These are phyloP conservation scores for Calameuta filiformis DNA, from an alignment of 2,888 invertebrate genomes.

Conservation along the genomic window DNA sequence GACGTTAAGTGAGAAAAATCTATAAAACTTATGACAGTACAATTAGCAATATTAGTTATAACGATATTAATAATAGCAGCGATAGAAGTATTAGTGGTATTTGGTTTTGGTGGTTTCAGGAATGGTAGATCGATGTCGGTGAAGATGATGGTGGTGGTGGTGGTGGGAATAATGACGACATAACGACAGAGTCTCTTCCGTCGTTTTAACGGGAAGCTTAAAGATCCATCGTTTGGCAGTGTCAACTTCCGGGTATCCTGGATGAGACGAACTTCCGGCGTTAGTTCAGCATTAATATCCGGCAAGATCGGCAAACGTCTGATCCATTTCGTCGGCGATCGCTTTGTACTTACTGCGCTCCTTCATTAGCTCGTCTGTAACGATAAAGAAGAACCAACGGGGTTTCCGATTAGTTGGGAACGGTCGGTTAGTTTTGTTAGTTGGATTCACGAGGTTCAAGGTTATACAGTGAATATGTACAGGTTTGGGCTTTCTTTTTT, in stretches of 20 bases:
- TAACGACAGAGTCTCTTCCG: background rate
- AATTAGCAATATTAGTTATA: background rate
- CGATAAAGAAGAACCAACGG: constrained; percentile 38
- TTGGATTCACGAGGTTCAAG: background rate
- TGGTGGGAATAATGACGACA: background rate
- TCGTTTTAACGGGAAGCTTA: background rate
- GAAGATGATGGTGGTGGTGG: background rate
- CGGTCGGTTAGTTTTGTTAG: background rate
- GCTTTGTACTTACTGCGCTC: constrained; percentile 98
- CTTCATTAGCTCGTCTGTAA: constrained; percentile 86
- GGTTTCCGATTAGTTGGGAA: constrained; percentile 46
- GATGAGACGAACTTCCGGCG: background rate
- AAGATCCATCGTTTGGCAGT: background rate
- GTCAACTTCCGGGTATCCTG: background rate
- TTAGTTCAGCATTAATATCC: constrained; percentile 75
- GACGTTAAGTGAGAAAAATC: background rate
- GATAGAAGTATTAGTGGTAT: background rate
- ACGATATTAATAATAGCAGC: background rate
- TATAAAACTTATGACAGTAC: background rate
- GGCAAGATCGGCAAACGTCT: constrained; percentile 94
- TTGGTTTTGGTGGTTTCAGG: background rate
- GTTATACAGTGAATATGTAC: background rate
- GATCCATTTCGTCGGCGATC: constrained; percentile 97
- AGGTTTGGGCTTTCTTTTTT: constrained; percentile 35
- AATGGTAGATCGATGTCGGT: background rate